Base-by-base conservation (phyloP, 2,888 invertebrate species). In the Iphiclides podalirius region DNA sequence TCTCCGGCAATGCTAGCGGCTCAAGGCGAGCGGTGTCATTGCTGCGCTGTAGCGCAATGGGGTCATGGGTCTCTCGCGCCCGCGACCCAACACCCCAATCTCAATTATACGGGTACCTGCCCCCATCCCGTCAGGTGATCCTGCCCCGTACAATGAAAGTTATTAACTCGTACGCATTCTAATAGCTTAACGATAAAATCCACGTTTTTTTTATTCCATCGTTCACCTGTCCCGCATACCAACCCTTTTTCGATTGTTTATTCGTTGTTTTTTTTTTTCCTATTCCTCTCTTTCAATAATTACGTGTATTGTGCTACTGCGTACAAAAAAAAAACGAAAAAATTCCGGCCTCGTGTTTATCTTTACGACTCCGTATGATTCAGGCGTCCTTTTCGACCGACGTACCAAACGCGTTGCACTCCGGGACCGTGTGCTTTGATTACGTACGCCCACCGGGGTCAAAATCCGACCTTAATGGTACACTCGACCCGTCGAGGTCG, bases 21-120 rank as follows among this genome's bases (percentile, higher is more conserved):
- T 86, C 87, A 87, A 87, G 88, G 88, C 85, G 80, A 88, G 65
- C 81, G 79, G 86, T 88, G 86, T 85, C 88, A 86, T 83, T 86
- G 86, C 88, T 86, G 86, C 80, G 84, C 83, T 82, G 83, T 80
- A 80, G 83, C 80, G 72, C 81, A 87, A 80, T 78, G 81, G 76
- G 85, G 87, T 86, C 86, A 87, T 85, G 87, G 86, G 84, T 81
- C n/a, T 69, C 70, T 66, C 63, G 62, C 60, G 64, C 53, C 61
- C 59, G 58, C 60, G 52, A 53, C 52, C 66, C 64, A 64, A 65
- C 68, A 65, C 63, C 64, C 48, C 58, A 56, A 51, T 58, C 62
- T 59, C 58, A 20, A n/a, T n/a, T n/a, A n/a, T 20, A 20, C 20
- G n/a, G n/a, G n/a, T 79, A 82, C 81, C 83, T 83, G 79, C 77